Evolutionary conservation across 2,888 invertebrate species (phyloP).

Genomic region (Odontocerum albicorne): DNA sequence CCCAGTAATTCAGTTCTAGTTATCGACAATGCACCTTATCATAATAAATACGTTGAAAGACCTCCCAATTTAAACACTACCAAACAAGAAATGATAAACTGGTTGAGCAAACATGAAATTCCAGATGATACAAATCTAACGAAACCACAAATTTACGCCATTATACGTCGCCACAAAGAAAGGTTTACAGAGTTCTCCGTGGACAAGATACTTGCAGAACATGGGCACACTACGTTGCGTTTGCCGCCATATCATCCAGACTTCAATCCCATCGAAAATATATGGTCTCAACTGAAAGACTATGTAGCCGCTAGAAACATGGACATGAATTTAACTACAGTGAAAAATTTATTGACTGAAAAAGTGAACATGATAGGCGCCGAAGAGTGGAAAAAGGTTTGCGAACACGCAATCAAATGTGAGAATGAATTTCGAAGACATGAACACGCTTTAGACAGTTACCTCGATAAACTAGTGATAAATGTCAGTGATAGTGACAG

Average conservation of each 20-base stretch:
- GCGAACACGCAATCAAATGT: not conserved
- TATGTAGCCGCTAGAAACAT: not conserved
- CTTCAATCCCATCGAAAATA: conserved; percentile 1
- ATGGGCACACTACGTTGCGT: too few relatives aligned
- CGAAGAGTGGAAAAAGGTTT: not conserved
- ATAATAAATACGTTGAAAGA: conserved; percentile 2
- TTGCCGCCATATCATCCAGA: conserved; percentile 4
- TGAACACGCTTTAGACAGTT: too few relatives aligned
- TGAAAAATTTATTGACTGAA: not conserved
- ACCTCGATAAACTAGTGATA: too few relatives aligned
- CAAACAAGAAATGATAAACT: conserved; percentile 1
- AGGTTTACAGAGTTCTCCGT: not conserved
- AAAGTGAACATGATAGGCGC: not conserved
- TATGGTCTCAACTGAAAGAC: not conserved
- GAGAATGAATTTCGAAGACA: not conserved
- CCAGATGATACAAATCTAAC: not conserved
- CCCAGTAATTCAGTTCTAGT: not conserved
- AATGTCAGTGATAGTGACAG: too few relatives aligned
- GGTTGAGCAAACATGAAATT: not conserved
- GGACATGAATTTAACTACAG: not conserved
- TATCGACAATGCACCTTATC: not conserved
- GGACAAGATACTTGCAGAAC: not conserved
- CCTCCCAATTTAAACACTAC: not conserved
- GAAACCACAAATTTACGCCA: not conserved
- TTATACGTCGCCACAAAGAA: too few relatives aligned